Percentiles rank a stretch among this genome's conserved stretches.
phyloP scores from a whole-genome alignment of 2,113 vertebrate species.

The Myrmecophaga tridactyla region DNA sequence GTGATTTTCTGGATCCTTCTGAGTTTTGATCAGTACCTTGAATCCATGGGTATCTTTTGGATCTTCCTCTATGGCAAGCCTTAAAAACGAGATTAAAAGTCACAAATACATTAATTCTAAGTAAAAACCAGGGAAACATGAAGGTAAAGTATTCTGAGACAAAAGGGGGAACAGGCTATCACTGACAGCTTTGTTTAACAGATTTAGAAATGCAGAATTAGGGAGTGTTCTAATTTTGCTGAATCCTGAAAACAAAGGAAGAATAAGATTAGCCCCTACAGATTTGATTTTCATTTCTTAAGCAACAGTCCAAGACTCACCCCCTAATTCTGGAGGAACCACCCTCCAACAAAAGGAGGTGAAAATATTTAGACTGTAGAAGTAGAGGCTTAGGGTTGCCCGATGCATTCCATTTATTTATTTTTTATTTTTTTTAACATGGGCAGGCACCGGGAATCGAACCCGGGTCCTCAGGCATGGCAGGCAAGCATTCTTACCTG shows the following conservation, averaged over 20 bases:
- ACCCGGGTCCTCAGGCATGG: no score
- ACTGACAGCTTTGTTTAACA: not conserved
- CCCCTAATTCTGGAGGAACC: not conserved
- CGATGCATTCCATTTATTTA: not conserved
- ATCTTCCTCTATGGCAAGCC: not conserved
- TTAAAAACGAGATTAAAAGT: not conserved
- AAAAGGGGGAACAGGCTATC: not conserved
- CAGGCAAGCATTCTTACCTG: no score
- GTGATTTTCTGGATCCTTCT: not conserved
- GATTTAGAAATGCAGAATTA: not conserved
- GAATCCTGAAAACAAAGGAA: conserved; percentile 3
- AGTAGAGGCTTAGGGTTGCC: not conserved
- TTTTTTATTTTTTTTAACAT: no score
- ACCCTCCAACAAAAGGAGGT: not conserved
- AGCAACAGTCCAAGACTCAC: not conserved
- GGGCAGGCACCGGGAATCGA: no score
- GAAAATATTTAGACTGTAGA: not conserved
- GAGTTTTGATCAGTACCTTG: not conserved
- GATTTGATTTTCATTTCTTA: conserved; percentile 13
- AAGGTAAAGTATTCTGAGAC: not conserved
- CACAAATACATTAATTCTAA: not conserved
- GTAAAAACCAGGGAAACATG: not conserved
- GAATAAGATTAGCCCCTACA: not conserved
- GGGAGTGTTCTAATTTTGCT: not conserved
- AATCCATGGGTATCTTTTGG: not conserved